Base-by-base conservation (phyloP, 1,140 invertebrate genomes). In the Plodia interpunctella region DNA sequence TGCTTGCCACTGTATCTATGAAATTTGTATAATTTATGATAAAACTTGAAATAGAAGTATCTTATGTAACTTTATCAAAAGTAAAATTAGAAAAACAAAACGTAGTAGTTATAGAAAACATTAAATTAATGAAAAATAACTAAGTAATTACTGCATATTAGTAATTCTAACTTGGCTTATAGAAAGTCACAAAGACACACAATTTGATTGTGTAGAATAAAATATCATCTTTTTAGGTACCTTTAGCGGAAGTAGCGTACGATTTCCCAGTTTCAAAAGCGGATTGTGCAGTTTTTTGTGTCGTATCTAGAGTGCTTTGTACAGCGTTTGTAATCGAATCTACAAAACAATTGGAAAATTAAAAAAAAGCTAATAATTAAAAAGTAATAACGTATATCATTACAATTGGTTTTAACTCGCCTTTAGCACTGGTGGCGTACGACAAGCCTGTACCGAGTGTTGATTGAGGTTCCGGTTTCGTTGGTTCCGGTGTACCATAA, bases 1-100 rank as follows among this genome's bases (percentile, higher is more conserved):
- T 67, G 58, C 53, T 74, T 19, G 74, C 51, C 59, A 80, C 66
- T 50, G 76, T 70, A 72, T 83, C 80, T 80, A 81, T 52, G 76
- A 80, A 62, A 63, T 55, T 20, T 3, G 9, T 28, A 28, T n/a
- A n/a, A n/a, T n/a, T n/a, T n/a, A n/a, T n/a, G n/a, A n/a, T n/a
- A n/a, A n/a, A n/a, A n/a, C n/a, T n/a, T n/a, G n/a, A n/a, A n/a
- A n/a, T n/a, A n/a, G n/a, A n/a, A n/a, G n/a, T n/a, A n/a, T n/a
- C n/a, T n/a, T n/a, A n/a, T n/a, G n/a, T n/a, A n/a, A n/a, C n/a
- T n/a, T n/a, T n/a, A n/a, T n/a, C n/a, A n/a, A n/a, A n/a, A n/a
- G n/a, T n/a, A n/a, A n/a, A n/a, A n/a, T n/a, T n/a, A n/a, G n/a
- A n/a, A n/a, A n/a, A n/a, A n/a, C n/a, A n/a, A n/a, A n/a, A n/a